Evolutionary conservation across 2,888 invertebrate genomes (phyloP), one percentile per base, ranked within the genome.

Genomic region (Cheiracanthium punctorium): DNA sequence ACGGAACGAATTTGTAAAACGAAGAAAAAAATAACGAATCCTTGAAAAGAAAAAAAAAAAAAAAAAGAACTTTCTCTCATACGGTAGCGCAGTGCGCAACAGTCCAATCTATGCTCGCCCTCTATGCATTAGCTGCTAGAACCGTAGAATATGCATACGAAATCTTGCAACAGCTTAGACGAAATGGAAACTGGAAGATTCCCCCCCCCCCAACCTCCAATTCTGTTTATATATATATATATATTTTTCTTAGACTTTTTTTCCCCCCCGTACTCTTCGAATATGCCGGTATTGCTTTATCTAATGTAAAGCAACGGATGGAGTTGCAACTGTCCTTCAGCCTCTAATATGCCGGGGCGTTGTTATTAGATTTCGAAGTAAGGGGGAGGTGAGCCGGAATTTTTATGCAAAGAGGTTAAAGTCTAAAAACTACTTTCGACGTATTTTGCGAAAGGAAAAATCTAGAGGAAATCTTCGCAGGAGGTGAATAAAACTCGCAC

Each of bases 351-450:
- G 84, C 69, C 58, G 84, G 82, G 52, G 29, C 37, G 65, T 79
- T 77, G 73, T 84, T 84, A 84, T 84, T 84, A 84, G 79, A 77
- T 84, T 84, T 79, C 76, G 72, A 77, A 32, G 72, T 72, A 37
- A 52, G 58, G 75, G 29, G 65, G 72, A 12, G 20, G 20, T 8
- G 58, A 24, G 58, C 17, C 5, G 43, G 43, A 76, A 84, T 84
- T 84, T 79, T 84, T 84, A 84, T 84, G 84, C 84, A 84, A 84
- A 84, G 84, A 43, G 84, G 84, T 84, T 84, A 84, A 84, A 84
- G 84, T 73, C 84, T 84, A 84, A 84, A 84, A 84, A 84, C 79
- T 82, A 69, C 77, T 72, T 48, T 74, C 69, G 69, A 14, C n/a
- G 33, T 33, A 24, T 58, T 24, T 32, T 67, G 5, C 33, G 7